Conservation (phyloP, 2,888 invertebrate species). For the Morpho achilles region DNA sequence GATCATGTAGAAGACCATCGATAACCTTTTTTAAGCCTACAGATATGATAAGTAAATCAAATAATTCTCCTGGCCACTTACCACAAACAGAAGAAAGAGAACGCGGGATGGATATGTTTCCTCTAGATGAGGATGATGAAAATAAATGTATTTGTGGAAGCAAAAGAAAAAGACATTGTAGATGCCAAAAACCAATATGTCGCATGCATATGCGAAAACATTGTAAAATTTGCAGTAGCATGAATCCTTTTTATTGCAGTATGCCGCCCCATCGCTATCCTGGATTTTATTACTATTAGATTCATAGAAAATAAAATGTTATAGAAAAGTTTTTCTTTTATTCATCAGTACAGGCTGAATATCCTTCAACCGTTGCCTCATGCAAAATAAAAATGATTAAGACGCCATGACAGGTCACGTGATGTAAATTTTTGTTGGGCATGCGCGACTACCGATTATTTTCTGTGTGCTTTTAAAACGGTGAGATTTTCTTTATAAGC, state of each 20-base stretch:
- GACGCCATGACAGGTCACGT: conserved; percentile 80
- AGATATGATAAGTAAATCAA: not conserved
- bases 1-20: conserved; percentile 17
- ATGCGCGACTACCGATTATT: conserved; percentile 69
- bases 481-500: conserved; percentile 51
- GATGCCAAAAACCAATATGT: conserved; percentile 3
- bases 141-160: conserved; percentile 9
- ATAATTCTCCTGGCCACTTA: not conserved
- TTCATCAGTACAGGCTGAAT: conserved; percentile 3
- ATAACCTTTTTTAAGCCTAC: conserved; percentile 12
- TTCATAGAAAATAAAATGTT: not conserved
- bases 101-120: not conserved
- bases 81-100: not conserved
- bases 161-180: conserved; percentile 10
- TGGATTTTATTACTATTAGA: conserved; percentile 13
- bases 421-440: conserved; percentile 77
- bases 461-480: conserved; percentile 69
- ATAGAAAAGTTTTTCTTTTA: not conserved
- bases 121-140: conserved; percentile 1
- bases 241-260: conserved; percentile 13
- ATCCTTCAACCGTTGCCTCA: conserved; percentile 11
- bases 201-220: conserved; percentile 9
- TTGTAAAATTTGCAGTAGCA: conserved; percentile 17
- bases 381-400: conserved; percentile 27
- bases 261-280: conserved; percentile 13